phyloP scores from a whole-genome alignment of 2,797 vertebrate species.

The Poecilia gillii region DNA sequence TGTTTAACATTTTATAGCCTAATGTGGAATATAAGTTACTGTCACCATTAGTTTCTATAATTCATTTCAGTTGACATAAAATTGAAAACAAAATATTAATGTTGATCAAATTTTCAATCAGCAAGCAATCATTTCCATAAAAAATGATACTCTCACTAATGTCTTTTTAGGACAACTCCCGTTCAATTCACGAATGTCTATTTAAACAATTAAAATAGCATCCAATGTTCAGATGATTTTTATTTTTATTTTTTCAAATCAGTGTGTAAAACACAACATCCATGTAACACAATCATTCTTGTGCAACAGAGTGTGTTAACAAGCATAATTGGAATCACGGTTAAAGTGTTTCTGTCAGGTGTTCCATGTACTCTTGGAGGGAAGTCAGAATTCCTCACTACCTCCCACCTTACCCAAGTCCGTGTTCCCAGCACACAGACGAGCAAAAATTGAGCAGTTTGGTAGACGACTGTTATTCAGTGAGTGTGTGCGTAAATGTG shows the following conservation, averaged over 20 bases:
- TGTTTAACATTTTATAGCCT: not conserved
- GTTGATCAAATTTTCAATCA: not conserved
- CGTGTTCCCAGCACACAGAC: conserved; percentile 48
- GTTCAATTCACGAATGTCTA: not conserved
- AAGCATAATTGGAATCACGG: conserved; percentile 50
- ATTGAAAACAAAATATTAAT: not conserved
- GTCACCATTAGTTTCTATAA: not conserved
- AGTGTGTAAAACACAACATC: not conserved
- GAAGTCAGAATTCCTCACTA: conserved; percentile 38
- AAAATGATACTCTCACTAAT: not conserved
- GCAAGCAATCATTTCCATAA: not conserved
- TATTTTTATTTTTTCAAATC: not conserved
- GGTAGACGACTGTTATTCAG: conserved; percentile 32
- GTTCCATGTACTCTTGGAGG: conserved; percentile 9
- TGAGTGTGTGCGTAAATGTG: conserved; percentile 24
- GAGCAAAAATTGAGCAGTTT: conserved; percentile 39
- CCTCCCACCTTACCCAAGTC: conserved; percentile 25
- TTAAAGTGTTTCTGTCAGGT: conserved; percentile 33
- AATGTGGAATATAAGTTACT: not conserved
- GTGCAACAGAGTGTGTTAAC: conserved; percentile 34
- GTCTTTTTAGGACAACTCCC: not conserved
- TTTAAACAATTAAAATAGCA: not conserved
- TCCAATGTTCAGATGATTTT: not conserved
- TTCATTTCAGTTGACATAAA: not conserved
- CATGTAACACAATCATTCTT: conserved; percentile 15